Conservation (phyloP, 2,113 vertebrate genomes). For the Neoarius graeffei region DNA sequence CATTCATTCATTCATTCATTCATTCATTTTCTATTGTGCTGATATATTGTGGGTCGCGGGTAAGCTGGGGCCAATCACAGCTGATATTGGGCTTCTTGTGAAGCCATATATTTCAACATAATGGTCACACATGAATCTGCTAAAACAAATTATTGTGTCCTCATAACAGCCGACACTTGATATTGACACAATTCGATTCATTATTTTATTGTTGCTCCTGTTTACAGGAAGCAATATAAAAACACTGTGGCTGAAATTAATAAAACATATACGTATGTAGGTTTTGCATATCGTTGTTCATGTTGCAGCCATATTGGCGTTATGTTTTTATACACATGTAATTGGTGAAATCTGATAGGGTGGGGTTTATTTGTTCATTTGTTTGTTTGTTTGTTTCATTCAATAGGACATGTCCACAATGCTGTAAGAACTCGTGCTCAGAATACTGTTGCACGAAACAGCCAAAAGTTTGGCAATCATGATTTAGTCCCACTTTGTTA, state of each 20-base stretch:
- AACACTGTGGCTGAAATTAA: not conserved
- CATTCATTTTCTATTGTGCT: no score
- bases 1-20: no score
- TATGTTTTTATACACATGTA: not conserved
- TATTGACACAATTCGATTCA: not conserved
- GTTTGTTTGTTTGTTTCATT: not conserved
- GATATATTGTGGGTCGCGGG: no score
- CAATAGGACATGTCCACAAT: not conserved
- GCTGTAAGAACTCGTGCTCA: not conserved
- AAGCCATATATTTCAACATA: slow-evolving; percentile 35
- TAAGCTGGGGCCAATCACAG: no score
- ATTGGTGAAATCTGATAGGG: not conserved
- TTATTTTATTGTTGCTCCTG: not conserved
- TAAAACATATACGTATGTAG: not conserved
- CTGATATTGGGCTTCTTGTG: not conserved
- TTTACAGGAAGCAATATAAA: not conserved
- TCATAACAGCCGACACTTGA: not conserved
- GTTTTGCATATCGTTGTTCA: not conserved
- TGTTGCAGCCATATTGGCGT: not conserved
- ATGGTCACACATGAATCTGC: not conserved
- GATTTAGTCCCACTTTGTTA: not conserved
- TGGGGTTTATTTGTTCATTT: not conserved
- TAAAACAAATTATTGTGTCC: not conserved
- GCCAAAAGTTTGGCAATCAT: not conserved
- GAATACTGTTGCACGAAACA: not conserved